Evolutionary conservation across 2,113 vertebrate genomes (phyloP), one percentile per base, ranked within the genome.

Genomic region (Rhadina sibilatrix): DNA sequence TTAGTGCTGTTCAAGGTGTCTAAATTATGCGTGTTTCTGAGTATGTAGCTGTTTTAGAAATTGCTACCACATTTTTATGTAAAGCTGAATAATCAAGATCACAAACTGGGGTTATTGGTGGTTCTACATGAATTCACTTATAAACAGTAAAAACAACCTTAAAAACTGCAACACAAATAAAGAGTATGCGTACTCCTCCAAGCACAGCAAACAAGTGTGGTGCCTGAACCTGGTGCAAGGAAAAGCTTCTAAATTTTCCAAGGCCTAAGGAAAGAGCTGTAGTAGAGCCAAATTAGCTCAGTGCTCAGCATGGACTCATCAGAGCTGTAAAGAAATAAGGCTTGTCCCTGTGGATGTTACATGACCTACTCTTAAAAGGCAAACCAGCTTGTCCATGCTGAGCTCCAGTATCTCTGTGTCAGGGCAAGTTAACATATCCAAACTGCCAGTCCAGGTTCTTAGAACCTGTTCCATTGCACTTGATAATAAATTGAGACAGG

Each of bases 1-100:
- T 47, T 35, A 25, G 16, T 30, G 35, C 61, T 70, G 17, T 53
- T 79, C 19, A 40, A 59, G 15, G 25, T 59, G 13, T 68, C 22
- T 46, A 4, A 38, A 30, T 30, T n/a, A 9, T 15, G 11, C 0
- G 0, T 37, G 13, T 65, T 71, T 71, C 27, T 64, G 37, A 44
- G 5, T 18, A 44, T 12, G 25, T 6, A 54, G 9, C 13, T 64
- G 27, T 40, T 90, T 54, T 11, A 50, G 38, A 77, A 87, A 78
- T 17, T 46, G 12, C 30, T 35, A 24, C 16, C 4, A 44, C 11
- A n/a, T 28, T 20, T 64, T 72, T 52, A 38, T 3, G 1, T 38
- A 77, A 87, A 38, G 21, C 31, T 84, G 27, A 85, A 54, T 47
- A 20, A 65, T 56, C 40, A 74, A 28, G 20, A 25, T 46, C 30